Base-by-base conservation (phyloP, 2,797 vertebrate species). In the Allobates femoralis region DNA sequence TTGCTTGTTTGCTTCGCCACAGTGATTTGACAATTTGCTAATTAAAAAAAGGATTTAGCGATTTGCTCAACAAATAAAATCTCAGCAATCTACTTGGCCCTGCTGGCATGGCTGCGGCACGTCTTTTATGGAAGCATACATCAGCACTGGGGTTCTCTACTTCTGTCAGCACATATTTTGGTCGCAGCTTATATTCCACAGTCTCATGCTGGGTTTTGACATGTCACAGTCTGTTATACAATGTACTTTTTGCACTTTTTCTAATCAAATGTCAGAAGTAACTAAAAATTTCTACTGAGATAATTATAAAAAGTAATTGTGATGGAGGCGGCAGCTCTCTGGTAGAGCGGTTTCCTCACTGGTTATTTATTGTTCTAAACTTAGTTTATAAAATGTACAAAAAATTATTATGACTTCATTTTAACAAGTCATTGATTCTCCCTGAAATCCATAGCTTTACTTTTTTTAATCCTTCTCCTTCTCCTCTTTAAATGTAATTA, bases 11-110 rank as follows among this genome's bases (percentile, higher is more conserved):
- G 46, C 51, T 82, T 69, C 23, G 23, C 64, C 41, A n/a, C 66
- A 71, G 66, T 56, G 80, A 82, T 58, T 82, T 69, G 66, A 82
- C 64, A 82, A 58, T 82, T 69, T 71, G 80, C 30, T 71, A 82
- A 82, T 82, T 82, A 82, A 73, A 82, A 82, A 56, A 82, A 82
- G 32, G 62, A 82, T 73, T 71, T 71, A 55, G 50, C 30, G 19
- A 82, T 71, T 71, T 82, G 50, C 51, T 56, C 18, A 41, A 73
- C 66, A 55, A 37, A 82, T 73, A 82, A 23, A 41, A 26, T 62
- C 51, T 77, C 23, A 56, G 19, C 51, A 77, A 56, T 67, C 26
- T 62, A 28, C 18, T 51, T 30, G 51, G 21, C 66, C 69, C 51
- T 82, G 66, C 66, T 73, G 79, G 80, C 66, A 53, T 18, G 50